Evolutionary conservation across 2,113 vertebrate species (phyloP), one percentile per base, ranked within the genome.

Genomic region (Oophaga pumilio): DNA sequence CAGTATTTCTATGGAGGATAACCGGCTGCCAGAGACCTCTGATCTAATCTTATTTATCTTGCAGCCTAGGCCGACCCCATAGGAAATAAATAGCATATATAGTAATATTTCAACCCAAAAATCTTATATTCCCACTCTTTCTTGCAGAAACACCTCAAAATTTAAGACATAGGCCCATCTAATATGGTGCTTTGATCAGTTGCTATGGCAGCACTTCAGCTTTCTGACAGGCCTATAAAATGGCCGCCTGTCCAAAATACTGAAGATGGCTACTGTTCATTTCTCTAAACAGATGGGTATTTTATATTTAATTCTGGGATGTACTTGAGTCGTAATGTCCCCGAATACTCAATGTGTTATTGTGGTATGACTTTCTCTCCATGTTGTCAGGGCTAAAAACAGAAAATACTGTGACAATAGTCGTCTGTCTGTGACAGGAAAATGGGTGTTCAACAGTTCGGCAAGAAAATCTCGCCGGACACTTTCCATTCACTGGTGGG

Each of bases 351-450:
- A 79, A 80, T 80, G 77, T 15, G 28, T 80, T 80, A 77, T 56
- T 77, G 76, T 77, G n/a, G 50, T 24, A 5, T 20, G 76, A 77
- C 6, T 14, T 14, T n/a, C 76, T 77, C 76, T 77, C 76, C 76
- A 77, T 53, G 33, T 11, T 76, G 33, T 50, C 73, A 56, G 62
- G 28, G n/a, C 86, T 66, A 81, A 73, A 82, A 50, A 87, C 68
- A 53, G 86, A 60, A 69, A 56, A 10, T 26, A 6, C 57, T 43
- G 28, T 33, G 60, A 87, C 78, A 87, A 87, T 87, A 24, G 59
- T 56, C 77, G 50, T 73, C 80, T 87, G 86, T 87, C 56, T 57
- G 8, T 20, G 64, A 26, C 62, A 80, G 24, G 18, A 69, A 87
- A 52, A 87, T 57, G 76, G n/a, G 18, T 33, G 28, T 71, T 52